Base-by-base conservation (phyloP, 2,113 vertebrate species). In the Thunnus thynnus region DNA sequence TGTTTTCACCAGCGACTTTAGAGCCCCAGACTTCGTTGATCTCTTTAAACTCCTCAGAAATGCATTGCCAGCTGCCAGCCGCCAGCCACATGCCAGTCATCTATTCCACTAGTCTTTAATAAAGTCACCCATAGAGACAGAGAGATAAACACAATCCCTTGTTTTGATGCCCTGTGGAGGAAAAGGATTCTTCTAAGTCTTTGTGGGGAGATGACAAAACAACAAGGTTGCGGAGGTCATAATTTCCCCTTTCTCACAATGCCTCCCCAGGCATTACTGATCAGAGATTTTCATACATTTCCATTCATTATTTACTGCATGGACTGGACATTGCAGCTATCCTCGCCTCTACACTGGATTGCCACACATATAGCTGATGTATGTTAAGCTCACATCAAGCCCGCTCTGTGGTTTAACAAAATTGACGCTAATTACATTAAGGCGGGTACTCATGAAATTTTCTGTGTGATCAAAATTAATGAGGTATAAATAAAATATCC, bases 141-240 rank as follows among this genome's bases (percentile, higher is more conserved):
- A 47, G 83, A 90, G 89, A 88, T 91, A 80, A 92, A 86, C 85
- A 57, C 83, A 85, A 88, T 86, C 88, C 84, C 73, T 83, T 90
- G 76, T 89, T 90, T 82, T 90, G 86, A 85, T 88, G 82, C 76
- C 70, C 81, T 27, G 60, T 60, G 85, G 86, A 88, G 79, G 76
- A 55, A 51, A 72, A 60, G 60, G 79, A 87, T 81, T 72, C 80
- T 25, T 86, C 44, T 36, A 18, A 69, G 75, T 82, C 78, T 77
- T 80, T 54, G 25, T 50, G 64, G 13, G 66, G 57, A 80, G 71
- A 79, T 27, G 58, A 75, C 75, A 82, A 70, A 80, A 75, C 64
- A 73, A 83, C 69, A 65, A 51, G 60, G 76, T 51, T 13, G 62
- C 67, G 72, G 76, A 84, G 78, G 84, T 76, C 50, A 66, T 51